Percentiles rank a stretch among this genome's conserved stretches.
phyloP scores from a whole-genome alignment of 2,888 invertebrate species.

The Caenorhabditis sp. region DNA sequence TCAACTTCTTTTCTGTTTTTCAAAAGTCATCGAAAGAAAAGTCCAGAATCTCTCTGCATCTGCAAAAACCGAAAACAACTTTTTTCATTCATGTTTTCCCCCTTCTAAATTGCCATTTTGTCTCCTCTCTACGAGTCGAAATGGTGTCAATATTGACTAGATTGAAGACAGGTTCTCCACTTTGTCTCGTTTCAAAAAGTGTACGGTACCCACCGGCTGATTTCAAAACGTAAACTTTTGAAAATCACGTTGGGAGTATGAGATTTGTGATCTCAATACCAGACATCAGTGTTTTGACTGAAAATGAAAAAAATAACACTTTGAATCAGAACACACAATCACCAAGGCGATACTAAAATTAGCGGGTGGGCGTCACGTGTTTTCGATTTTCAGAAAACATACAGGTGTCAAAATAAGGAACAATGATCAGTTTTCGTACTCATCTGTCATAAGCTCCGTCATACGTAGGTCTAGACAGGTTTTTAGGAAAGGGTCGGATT shows the following conservation, averaged over 20 bases:
- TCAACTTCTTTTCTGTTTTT: conserved; percentile 23
- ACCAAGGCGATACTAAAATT: conserved; percentile 22
- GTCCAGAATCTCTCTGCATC: conserved; percentile 2
- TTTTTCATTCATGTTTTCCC: conserved; percentile 38
- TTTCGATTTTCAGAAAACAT: conserved; percentile 10
- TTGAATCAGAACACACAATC: conserved; percentile 5
- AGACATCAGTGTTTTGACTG: conserved; percentile 16
- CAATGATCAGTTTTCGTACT: conserved; percentile 24
- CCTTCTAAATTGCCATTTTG: conserved; percentile 26
- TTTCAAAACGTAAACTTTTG: conserved; percentile 18
- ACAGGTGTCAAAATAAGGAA: background rate
- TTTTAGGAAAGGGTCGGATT: background rate
- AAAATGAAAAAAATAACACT: conserved; percentile 13
- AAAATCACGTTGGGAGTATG: conserved; percentile 27
- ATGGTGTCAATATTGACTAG: conserved; percentile 59
- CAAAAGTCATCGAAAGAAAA: conserved; percentile 22
- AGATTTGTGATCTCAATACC: conserved; percentile 12
- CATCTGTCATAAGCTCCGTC: conserved; percentile 24
- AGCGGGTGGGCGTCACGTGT: conserved; percentile 34
- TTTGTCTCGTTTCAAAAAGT: conserved; percentile 33
- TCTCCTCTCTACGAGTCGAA: conserved; percentile 17
- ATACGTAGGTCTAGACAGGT: conserved; percentile 23
- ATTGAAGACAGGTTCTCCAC: conserved; percentile 19
- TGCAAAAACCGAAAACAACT: conserved; percentile 40
- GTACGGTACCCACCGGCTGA: background rate